phyloP scores from a whole-genome alignment of 2,888 invertebrate species.

The Hirtodrosophila duncani region DNA sequence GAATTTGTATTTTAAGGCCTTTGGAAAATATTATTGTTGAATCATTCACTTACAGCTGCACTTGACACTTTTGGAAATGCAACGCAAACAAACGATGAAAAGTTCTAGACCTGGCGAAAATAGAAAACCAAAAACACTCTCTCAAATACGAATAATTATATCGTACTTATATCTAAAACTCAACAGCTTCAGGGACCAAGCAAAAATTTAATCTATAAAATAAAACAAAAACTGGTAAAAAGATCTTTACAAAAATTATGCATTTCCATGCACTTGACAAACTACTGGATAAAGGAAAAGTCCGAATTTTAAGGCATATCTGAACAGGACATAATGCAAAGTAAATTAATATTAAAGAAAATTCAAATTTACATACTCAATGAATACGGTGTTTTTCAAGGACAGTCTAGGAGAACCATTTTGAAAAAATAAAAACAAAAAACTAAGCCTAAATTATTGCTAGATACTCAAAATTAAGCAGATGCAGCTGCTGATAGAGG shows the following conservation, averaged over 20 bases:
- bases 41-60: constrained; percentile 40
- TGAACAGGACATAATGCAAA: too few species aligned
- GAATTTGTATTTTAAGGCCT: constrained; percentile 16
- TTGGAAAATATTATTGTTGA: constrained; percentile 19
- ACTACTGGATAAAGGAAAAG: constrained; percentile 1
- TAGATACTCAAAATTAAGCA: constrained; percentile 1
- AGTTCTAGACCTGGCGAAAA: constrained; percentile 35
- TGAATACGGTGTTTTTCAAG: too few species aligned
- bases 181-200: constrained; percentile 77
- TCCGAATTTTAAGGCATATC: constrained; percentile 23
- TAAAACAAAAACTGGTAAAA: constrained; percentile 36
- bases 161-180: constrained; percentile 67
- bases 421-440: constrained; percentile 4
- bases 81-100: constrained; percentile 19
- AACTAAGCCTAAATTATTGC: neutral
- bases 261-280: constrained; percentile 20
- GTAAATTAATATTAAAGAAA: neutral
- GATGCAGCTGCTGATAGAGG: constrained; percentile 25
- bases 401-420: too few species aligned
- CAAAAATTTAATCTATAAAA: constrained; percentile 47
- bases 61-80: constrained; percentile 50
- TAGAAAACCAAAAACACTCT: constrained; percentile 39
- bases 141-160: constrained; percentile 50
- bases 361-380: constrained; percentile 6
- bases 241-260: constrained; percentile 32